These are phyloP conservation scores for Discoglossus pictus DNA, from an alignment of 2,797 vertebrate genomes.

Conservation along the genomic window DNA sequence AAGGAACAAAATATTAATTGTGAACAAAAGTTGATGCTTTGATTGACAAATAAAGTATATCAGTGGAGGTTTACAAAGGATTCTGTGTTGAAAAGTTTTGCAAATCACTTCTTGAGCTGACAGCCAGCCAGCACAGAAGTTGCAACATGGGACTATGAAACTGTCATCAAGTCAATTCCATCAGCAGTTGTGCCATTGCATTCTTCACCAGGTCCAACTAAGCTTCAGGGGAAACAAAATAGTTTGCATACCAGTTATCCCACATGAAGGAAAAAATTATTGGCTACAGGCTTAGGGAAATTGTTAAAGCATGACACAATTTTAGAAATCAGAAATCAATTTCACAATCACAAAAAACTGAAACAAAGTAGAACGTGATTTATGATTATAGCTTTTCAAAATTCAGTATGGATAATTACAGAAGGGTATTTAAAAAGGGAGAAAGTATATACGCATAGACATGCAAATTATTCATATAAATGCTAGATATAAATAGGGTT, in stretches of 20 bases:
- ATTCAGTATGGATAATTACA: too few relatives aligned
- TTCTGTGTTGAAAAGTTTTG: neutral
- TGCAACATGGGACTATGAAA: slow-evolving; percentile 1
- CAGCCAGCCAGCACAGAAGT: neutral
- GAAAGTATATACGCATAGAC: too few relatives aligned
- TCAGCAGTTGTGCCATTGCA: slow-evolving; percentile 1
- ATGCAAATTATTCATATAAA: too few relatives aligned
- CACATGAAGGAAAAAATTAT: slow-evolving; percentile 3
- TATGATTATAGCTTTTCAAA: too few relatives aligned
- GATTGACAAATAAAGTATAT: too few relatives aligned
- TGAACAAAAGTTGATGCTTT: too few relatives aligned
- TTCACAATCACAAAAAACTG: too few relatives aligned
- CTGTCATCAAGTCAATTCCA: slow-evolving; percentile 4
- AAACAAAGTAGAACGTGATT: too few relatives aligned
- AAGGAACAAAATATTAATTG: too few relatives aligned
- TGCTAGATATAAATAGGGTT: too few relatives aligned
- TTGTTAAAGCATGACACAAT: neutral
- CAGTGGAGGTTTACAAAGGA: too few relatives aligned
- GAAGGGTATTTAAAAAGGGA: too few relatives aligned
- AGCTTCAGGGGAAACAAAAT: slow-evolving; percentile 2
- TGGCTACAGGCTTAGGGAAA: neutral
- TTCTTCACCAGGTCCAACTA: neutral
- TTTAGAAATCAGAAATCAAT: neutral
- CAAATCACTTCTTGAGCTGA: slow-evolving; percentile 1
- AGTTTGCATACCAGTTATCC: neutral